Evolutionary conservation across 1,140 invertebrate genomes (phyloP), one percentile per base, ranked within the genome.

Genomic region (Chironomus tepperi): DNA sequence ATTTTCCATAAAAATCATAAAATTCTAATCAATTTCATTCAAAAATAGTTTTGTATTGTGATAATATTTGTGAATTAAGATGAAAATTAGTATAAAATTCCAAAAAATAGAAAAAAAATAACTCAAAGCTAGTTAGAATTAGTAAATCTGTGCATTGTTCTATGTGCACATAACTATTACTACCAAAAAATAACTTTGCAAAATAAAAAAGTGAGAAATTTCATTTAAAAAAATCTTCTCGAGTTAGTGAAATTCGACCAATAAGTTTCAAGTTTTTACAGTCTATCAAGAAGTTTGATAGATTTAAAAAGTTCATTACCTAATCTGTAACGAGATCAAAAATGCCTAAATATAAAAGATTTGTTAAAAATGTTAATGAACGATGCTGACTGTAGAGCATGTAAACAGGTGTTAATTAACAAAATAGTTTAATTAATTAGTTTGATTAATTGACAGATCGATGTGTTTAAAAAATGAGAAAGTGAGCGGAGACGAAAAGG

Each of bases 211-310:
- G 5, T 67, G 15, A 70, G 16, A 19, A 67, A 15, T 19, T 70
- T 21, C 3, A 6, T 19, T 70, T 70, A 19, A 10, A 57, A n/a
- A n/a, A n/a, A 7, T 18, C 16, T 21, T 9, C 9, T 19, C 19
- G 65, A 70, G 65, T 70, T 70, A 70, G 65, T 70, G 65, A 70
- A 70, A 70, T 70, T 70, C 65, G 65, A 70, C 65, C 65, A 70
- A 70, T 70, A 70, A 21, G 9, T 70, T 70, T 70, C 5, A n/a
- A 19, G 19, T 70, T 19, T 70, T n/a, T 57, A 57, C 1, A 12
- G 9, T 57, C 47, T 57, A 10, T 57, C 47, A n/a, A 2, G 10
- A 3, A n/a, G n/a, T 57, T 57, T n/a, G n/a, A 57, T 57, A 12
- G n/a, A 57, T 2, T 57, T 12, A 57, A 34, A 34, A 34, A 34